These are phyloP conservation scores for Onychomys torridus DNA, from an alignment of 2,797 vertebrate species.

Conservation along the genomic window DNA sequence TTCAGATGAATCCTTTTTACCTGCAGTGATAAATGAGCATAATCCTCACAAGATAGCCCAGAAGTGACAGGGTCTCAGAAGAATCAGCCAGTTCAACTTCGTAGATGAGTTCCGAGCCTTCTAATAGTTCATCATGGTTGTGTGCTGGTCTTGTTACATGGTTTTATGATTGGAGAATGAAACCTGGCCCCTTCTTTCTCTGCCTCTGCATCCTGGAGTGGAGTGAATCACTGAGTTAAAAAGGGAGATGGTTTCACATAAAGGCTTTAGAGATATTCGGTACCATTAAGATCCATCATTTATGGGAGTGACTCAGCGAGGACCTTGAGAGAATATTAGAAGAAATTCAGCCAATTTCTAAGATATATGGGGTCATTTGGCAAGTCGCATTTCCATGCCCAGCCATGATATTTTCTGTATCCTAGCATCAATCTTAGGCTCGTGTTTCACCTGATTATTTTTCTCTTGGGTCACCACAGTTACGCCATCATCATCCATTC, in stretches of 20 bases:
- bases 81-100: not conserved
- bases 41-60: not conserved
- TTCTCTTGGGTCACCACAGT: constrained; percentile 67
- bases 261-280: constrained; percentile 61
- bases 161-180: constrained; percentile 63
- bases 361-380: constrained; percentile 73
- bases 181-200: not conserved
- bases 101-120: constrained; percentile 17
- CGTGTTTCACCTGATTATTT: constrained; percentile 67
- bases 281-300: constrained; percentile 77
- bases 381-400: constrained; percentile 68
- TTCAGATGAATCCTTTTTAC: not conserved
- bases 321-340: constrained; percentile 81
- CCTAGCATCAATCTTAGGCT: constrained; percentile 61
- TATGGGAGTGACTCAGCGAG: constrained; percentile 74
- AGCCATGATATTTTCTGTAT: constrained; percentile 46
- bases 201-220: not conserved
- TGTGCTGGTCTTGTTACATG: constrained; percentile 21
- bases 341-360: constrained; percentile 76
- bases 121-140: not conserved
- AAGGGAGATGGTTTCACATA: constrained; percentile 60
- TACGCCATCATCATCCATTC: constrained; percentile 68
- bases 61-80: not conserved
- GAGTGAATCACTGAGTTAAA: constrained; percentile 68
- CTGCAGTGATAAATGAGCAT: not conserved